Conservation (phyloP, 2,797 vertebrate genomes). For the Sciurus vulgaris region DNA sequence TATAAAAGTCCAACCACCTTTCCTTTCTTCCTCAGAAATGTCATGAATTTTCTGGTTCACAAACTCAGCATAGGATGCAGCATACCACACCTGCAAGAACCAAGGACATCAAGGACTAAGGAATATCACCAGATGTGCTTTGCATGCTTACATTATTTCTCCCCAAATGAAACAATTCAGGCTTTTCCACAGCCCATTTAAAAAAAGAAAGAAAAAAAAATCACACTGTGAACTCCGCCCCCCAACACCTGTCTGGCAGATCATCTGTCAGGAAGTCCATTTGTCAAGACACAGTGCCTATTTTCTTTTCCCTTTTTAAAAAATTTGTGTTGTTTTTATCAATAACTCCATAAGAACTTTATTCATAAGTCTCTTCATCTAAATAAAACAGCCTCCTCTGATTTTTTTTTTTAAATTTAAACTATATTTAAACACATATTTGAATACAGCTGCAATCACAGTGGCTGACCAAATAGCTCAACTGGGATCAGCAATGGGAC, state of each 20-base stretch:
- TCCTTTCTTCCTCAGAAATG: slow-evolving; percentile 98
- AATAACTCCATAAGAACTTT: slow-evolving; percentile 44
- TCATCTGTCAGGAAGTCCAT: not conserved
- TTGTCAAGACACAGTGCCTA: not conserved
- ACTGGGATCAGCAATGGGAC: not conserved
- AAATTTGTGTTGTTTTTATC: slow-evolving; percentile 36
- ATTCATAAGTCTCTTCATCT: not conserved
- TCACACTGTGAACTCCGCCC: not conserved
- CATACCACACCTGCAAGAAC: slow-evolving; percentile 96
- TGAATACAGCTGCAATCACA: not conserved
- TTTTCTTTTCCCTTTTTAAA: slow-evolving; percentile 39
- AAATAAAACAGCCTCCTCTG: slow-evolving; percentile 46
- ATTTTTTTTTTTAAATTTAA: not conserved
- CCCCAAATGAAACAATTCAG: not conserved
- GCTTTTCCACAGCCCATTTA: not conserved
- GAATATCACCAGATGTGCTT: not conserved
- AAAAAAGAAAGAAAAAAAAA: not conserved
- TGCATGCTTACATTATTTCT: not conserved
- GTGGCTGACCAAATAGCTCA: not conserved
- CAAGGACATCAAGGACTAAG: not conserved
- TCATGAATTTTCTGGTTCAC: slow-evolving; percentile 97
- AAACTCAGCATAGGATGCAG: slow-evolving; percentile 97
- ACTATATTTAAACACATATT: slow-evolving; percentile 21
- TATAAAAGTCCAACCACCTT: slow-evolving; percentile 89
- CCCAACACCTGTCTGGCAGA: not conserved